phyloP scores from a whole-genome alignment of 1,140 invertebrate genomes.

The Zaprionus taronus region DNA sequence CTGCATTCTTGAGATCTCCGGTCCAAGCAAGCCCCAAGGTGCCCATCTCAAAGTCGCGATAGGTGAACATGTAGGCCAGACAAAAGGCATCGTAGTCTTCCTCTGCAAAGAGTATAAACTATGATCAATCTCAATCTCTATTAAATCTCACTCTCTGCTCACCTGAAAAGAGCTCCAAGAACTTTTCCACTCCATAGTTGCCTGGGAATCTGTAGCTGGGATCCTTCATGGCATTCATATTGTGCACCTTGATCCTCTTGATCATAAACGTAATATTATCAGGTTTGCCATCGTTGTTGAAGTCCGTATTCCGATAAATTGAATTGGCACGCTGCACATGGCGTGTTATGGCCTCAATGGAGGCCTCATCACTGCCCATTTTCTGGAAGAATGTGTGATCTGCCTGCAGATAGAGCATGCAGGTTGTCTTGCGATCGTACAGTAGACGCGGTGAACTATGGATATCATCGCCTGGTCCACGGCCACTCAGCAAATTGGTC shows the following conservation, averaged over 20 bases:
- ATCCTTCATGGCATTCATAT: slow-evolving; percentile 92
- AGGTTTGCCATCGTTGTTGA: slow-evolving; percentile 94
- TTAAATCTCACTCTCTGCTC: slow-evolving; percentile 65
- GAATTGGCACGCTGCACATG: slow-evolving; percentile 97
- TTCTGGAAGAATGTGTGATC: slow-evolving; percentile 97
- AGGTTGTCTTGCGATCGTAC: slow-evolving; percentile 89
- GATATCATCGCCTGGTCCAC: slow-evolving; percentile 51
- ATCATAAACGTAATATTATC: slow-evolving; percentile 99
- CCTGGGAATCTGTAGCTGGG: slow-evolving; percentile 94
- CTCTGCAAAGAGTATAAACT: slow-evolving; percentile 86
- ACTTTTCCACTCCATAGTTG: slow-evolving; percentile 97
- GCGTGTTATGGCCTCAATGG: slow-evolving; percentile 97
- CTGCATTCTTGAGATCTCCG: slow-evolving; percentile 96
- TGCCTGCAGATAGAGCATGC: slow-evolving; percentile 96
- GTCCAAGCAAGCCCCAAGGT: slow-evolving; percentile 99
- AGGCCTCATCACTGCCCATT: slow-evolving; percentile 96
- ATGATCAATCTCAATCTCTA: background rate
- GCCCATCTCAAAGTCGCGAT: slow-evolving; percentile 99
- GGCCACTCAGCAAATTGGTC: slow-evolving; percentile 89
- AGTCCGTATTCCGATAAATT: slow-evolving; percentile 96
- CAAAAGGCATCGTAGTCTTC: slow-evolving; percentile 99
- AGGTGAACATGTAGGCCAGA: slow-evolving; percentile 99
- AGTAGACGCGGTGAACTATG: slow-evolving; percentile 81
- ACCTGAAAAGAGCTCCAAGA: slow-evolving; percentile 96
- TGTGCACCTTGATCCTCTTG: slow-evolving; percentile 97